Conservation (phyloP, 64 coral and sea anemone species). For the Trachythela sp. region DNA sequence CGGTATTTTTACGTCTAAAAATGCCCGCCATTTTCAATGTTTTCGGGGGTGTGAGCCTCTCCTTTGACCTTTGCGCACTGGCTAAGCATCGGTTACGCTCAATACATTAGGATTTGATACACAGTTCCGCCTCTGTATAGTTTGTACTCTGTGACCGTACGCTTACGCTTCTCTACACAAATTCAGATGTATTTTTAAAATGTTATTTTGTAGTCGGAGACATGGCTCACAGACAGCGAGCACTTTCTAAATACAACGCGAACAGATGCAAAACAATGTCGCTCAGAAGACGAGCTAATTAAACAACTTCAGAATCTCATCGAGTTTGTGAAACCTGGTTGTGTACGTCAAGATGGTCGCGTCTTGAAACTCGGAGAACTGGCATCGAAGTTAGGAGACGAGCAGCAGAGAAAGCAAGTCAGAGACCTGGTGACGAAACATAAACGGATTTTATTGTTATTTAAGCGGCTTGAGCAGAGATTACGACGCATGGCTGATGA, state of each 20-base stretch:
- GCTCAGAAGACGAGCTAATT: conserved; percentile 78
- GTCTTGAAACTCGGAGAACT: conserved; percentile 81
- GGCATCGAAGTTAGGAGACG: conserved; percentile 73
- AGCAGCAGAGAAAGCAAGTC: conserved; percentile 63
- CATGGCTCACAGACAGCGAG: conserved; percentile 91
- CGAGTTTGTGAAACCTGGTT: conserved; percentile 79
- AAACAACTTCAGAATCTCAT: conserved; percentile 75
- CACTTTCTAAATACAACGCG: conserved; percentile 81
- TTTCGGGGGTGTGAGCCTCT: too few species aligned
- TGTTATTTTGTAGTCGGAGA: conserved; percentile 69
- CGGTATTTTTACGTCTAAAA: too few species aligned
- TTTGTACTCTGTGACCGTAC: too few species aligned
- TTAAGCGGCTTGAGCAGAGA: conserved; percentile 85
- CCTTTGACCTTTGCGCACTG: too few species aligned
- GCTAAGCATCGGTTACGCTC: too few species aligned
- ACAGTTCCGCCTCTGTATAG: too few species aligned
- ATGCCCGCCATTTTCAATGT: too few species aligned
- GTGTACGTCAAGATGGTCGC: conserved; percentile 76
- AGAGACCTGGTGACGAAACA: conserved; percentile 78
- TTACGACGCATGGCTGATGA: conserved; percentile 47
- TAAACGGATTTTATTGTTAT: conserved; percentile 63
- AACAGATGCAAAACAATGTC: conserved; percentile 75
- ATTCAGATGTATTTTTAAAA: too few species aligned
- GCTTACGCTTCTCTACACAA: too few species aligned
- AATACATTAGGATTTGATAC: too few species aligned